Conservation (phyloP, 1,140 invertebrate species). For the Trachymyrmex cornetzi region DNA sequence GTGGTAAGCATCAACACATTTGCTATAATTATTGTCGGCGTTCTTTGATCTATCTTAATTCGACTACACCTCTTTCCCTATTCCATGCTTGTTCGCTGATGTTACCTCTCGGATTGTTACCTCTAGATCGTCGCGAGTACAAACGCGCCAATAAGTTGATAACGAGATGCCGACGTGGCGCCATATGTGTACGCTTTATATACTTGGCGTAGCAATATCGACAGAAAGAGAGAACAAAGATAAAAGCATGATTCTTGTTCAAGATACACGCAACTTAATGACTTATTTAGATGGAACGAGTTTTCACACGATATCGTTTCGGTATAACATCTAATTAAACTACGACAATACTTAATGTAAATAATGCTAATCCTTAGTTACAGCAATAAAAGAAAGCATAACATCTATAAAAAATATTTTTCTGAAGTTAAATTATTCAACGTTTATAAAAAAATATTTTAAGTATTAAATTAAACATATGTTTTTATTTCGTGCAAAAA, state of each 20-base stretch:
- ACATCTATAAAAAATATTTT: not conserved
- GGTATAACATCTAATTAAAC: not conserved
- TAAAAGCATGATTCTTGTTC: not conserved
- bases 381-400: not conserved
- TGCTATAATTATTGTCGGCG: conserved; percentile 86
- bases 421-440: not conserved
- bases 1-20: conserved; percentile 81
- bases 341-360: not conserved
- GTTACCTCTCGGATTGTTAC: conserved; percentile 54
- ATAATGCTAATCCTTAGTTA: conserved; percentile 1
- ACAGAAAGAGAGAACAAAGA: not conserved
- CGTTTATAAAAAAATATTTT: not conserved
- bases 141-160: conserved; percentile 75
- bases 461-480: not conserved
- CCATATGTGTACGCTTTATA: conserved; percentile 36
- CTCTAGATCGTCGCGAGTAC: conserved; percentile 65
- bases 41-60: conserved; percentile 82
- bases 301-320: not conserved
- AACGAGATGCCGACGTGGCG: conserved; percentile 78
- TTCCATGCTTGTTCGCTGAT: conserved; percentile 49
- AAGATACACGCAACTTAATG: not conserved
- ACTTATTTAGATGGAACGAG: not conserved
- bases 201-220: conserved; percentile 21
- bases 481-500: not conserved
- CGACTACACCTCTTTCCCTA: conserved; percentile 58